Evolutionary conservation across 2,113 vertebrate genomes (phyloP).

Genomic region (human (Homo sapiens)): DNA sequence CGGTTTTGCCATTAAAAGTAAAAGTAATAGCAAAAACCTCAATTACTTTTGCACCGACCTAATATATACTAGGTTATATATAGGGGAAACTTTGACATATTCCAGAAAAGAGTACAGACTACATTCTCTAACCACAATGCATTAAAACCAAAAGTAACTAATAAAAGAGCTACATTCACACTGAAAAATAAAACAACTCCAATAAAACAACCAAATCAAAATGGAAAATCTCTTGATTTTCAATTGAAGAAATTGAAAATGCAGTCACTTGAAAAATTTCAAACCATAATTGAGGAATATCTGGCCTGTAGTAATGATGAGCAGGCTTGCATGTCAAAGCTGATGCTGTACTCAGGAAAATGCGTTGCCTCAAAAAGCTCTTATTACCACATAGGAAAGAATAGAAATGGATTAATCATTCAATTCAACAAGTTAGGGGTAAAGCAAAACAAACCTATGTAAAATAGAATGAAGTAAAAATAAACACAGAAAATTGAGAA

Average conservation of each 20-base stretch:
- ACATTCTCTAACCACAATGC: too few species aligned
- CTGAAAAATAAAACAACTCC: neutral
- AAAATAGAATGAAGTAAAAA: neutral
- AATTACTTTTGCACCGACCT: too few species aligned
- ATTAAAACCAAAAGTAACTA: neutral
- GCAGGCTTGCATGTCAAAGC: neutral
- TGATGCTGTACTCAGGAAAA: neutral
- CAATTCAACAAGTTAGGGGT: neutral
- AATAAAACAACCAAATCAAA: neutral
- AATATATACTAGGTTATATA: neutral
- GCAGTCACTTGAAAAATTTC: neutral
- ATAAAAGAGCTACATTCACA: neutral
- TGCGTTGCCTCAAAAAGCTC: neutral
- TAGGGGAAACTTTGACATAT: neutral
- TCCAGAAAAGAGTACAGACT: neutral
- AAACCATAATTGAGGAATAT: neutral
- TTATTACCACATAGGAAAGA: neutral
- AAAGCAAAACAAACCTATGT: neutral
- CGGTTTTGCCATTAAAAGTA: too few species aligned
- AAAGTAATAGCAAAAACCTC: too few species aligned
- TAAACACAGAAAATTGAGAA: neutral
- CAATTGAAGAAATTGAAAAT: too few species aligned
- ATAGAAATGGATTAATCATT: neutral
- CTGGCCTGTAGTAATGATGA: neutral
- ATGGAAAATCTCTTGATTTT: neutral